Evolutionary conservation across 1,140 invertebrate species (phyloP).

Genomic region (Choristoneura fumiferana): DNA sequence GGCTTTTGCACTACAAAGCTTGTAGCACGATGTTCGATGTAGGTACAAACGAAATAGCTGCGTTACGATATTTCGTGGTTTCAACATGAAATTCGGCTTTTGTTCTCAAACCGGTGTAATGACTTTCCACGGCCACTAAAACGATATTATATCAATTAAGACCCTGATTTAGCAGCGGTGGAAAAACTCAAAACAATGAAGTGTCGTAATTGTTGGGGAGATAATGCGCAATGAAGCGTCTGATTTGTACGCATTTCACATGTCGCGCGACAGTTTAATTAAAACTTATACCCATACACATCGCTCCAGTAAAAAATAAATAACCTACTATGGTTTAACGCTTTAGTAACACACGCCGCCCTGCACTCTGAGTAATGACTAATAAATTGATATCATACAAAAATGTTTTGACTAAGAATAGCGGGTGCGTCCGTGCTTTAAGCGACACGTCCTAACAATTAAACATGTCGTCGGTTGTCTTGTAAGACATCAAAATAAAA

Average conservation of each 20-base stretch:
- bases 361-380: constrained; percentile 1
- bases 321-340: constrained; percentile 5
- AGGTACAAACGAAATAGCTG: constrained; percentile 36
- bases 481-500: constrained; percentile 76
- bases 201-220: constrained; percentile 52
- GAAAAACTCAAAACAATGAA: constrained; percentile 69
- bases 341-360: constrained; percentile 11
- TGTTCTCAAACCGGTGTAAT: constrained; percentile 57
- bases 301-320: constrained; percentile 5
- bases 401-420: constrained; percentile 60
- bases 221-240: constrained; percentile 59
- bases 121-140: constrained; percentile 64
- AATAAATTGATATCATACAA: constrained; percentile 34
- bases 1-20: no score
- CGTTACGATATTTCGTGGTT: constrained; percentile 60
- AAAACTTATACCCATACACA: constrained; percentile 21
- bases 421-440: constrained; percentile 39
- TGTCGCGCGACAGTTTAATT: constrained; percentile 33
- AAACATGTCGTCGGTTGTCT: constrained; percentile 67
- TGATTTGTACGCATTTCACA: constrained; percentile 47
- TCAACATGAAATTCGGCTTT: constrained; percentile 65
- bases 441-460: constrained; percentile 58
- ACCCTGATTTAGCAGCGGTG: constrained; percentile 53
- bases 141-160: constrained; percentile 70
- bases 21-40: no score